A percentile compares a stretch with the other conserved stretches of the same genome.
These are phyloP conservation scores for Pavo muticus DNA, from an alignment of 2,113 vertebrate species.

Conservation along the genomic window DNA sequence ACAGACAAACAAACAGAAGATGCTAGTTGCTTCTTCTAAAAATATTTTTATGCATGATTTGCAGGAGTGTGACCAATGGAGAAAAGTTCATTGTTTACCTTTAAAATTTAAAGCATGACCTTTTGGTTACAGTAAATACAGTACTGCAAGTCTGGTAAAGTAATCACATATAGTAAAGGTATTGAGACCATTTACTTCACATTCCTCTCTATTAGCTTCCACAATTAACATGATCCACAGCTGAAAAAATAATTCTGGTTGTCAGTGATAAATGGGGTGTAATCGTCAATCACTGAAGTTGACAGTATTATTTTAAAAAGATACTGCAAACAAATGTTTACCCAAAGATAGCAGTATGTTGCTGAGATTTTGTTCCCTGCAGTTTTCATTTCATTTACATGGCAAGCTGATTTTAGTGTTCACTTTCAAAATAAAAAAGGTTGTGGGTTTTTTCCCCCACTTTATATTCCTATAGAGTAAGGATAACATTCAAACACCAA, in stretches of 20 bases:
- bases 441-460: neutral
- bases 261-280: conserved; percentile 76
- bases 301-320: conserved; percentile 71
- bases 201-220: conserved; percentile 78
- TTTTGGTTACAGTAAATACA: conserved; percentile 80
- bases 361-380: neutral
- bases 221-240: conserved; percentile 82
- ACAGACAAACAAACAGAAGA: neutral
- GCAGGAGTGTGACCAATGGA: conserved; percentile 20
- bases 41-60: neutral
- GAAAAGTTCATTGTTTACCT: conserved; percentile 7
- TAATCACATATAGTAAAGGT: conserved; percentile 73
- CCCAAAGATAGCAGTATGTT: conserved; percentile 26
- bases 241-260: conserved; percentile 80
- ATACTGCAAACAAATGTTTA: conserved; percentile 78
- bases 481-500: neutral
- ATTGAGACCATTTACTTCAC: conserved; percentile 73
- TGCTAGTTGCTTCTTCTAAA: neutral
- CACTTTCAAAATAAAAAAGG: neutral
- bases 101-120: conserved; percentile 41
- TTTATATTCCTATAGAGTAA: neutral
- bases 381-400: neutral
- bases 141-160: conserved; percentile 79
- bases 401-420: neutral
- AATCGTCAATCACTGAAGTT: conserved; percentile 67